Base-by-base conservation (phyloP, 2,113 vertebrate species). In the Microcebus murinus region DNA sequence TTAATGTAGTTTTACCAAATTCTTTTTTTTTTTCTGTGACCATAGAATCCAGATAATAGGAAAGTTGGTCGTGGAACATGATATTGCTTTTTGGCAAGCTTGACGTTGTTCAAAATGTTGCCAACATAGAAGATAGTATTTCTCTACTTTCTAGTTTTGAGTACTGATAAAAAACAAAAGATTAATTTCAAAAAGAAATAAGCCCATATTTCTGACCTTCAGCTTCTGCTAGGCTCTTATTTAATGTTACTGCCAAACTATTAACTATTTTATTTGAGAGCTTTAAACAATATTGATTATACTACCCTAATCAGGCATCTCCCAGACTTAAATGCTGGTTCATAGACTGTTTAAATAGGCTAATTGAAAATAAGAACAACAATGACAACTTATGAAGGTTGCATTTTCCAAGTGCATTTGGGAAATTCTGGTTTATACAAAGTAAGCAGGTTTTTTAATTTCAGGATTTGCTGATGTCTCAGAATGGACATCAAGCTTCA, bases 361-460 rank as follows among this genome's bases (percentile, higher is more conserved):
- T 71, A 31, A 74, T 17, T 21, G 42, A 87, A 96, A 95, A 39
- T 39, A 94, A 50, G 42, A 89, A 48, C 34, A 93, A 67, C 34
- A 89, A 57, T 50, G 25, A 65, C 42, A 77, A 25, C 1, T 74
- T 91, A 61, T 27, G 31, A 77, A 93, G 14, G 31, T 79, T 87
- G 13, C 52, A 14, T 31, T 20, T 50, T 68, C 90, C 63, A 21
- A 63, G 34, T 39, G 8, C 15, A 68, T 71, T 84, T 87, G 73
- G 68, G 73, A 93, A 91, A 67, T 83, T 34, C 31, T 59, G 8
- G 14, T 68, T 94, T 95, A 63, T 92, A 77, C 18, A 88, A 82
- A 52, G 34, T 27, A 23, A 76, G 81, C 15, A 81, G 7, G 8
- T 27, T n/a, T 87, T 39, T 94, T 71, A 71, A n/a, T 86, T 82